Conservation (phyloP, 2,888 invertebrate species). For the Cynaeus angustus region DNA sequence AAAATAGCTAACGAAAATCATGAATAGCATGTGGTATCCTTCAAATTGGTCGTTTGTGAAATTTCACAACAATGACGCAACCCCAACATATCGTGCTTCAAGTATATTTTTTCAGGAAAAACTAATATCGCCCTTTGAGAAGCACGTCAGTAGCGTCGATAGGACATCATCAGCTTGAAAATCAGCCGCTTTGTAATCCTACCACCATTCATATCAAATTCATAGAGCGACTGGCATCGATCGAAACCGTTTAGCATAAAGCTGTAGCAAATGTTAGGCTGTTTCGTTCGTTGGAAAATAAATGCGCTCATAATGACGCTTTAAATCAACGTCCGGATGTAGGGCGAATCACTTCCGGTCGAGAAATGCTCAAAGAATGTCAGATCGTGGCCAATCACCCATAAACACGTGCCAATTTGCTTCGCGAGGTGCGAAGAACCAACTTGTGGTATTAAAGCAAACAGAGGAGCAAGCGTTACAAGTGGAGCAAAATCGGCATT, state of each 20-base stretch:
- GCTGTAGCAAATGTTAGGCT: constrained; percentile 18
- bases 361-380: constrained; percentile 44
- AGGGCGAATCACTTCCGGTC: constrained; percentile 40
- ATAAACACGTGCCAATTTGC: constrained; percentile 43
- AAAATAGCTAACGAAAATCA: too few species aligned
- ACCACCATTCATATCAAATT: constrained; percentile 37
- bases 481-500: too few species aligned
- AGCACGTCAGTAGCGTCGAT: constrained; percentile 1
- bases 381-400: constrained; percentile 42
- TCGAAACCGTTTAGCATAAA: constrained; percentile 42
- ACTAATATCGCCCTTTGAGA: neutral
- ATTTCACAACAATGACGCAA: neutral
- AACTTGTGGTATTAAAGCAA: constrained; percentile 32
- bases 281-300: constrained; percentile 34
- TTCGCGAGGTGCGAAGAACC: constrained; percentile 28
- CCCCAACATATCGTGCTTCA: neutral
- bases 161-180: constrained; percentile 15
- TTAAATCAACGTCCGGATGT: constrained; percentile 46
- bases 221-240: constrained; percentile 31
- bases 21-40: too few species aligned
- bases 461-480: neutral
- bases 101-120: constrained; percentile 4
- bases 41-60: neutral
- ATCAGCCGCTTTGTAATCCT: constrained; percentile 31
- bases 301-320: constrained; percentile 37